Conservation (phyloP, 2,888 invertebrate genomes). For the Lithophane leautieri region DNA sequence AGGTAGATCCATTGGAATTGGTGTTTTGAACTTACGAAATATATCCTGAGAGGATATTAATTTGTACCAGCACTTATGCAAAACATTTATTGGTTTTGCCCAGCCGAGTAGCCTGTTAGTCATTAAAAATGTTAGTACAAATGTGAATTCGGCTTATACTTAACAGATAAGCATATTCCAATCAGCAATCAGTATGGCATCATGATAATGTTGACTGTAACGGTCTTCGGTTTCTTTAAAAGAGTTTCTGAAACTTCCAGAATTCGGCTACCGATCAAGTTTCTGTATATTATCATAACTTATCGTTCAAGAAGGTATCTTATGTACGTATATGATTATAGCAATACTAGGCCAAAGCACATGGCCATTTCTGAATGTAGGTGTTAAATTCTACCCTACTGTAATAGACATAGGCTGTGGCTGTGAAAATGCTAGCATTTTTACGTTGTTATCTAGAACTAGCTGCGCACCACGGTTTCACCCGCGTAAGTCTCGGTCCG, state of each 20-base stretch:
- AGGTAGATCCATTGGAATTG: neutral
- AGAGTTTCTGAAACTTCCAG: conserved; percentile 15
- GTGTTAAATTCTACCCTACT: neutral
- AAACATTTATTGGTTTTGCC: neutral
- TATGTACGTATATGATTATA: neutral
- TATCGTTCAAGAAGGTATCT: conserved; percentile 9
- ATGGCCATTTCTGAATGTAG: neutral
- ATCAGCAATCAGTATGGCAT: neutral
- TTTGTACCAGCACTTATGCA: neutral
- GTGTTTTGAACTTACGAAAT: neutral
- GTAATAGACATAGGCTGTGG: neutral
- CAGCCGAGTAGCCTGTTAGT: neutral
- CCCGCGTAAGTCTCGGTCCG: too few relatives aligned
- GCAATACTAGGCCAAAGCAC: conserved; percentile 16
- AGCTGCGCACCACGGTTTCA: too few relatives aligned
- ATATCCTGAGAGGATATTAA: neutral
- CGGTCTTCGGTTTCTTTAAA: neutral
- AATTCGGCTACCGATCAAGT: conserved; percentile 18
- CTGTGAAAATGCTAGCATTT: conserved; percentile 27
- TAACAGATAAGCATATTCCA: neutral
- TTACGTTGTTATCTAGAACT: conserved; percentile 26
- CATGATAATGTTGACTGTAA: conserved; percentile 5
- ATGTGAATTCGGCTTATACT: neutral
- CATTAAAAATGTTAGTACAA: neutral
- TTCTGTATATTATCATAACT: conserved; percentile 9